Conservation (phyloP, 2,888 invertebrate species). For the Nomada flava region DNA sequence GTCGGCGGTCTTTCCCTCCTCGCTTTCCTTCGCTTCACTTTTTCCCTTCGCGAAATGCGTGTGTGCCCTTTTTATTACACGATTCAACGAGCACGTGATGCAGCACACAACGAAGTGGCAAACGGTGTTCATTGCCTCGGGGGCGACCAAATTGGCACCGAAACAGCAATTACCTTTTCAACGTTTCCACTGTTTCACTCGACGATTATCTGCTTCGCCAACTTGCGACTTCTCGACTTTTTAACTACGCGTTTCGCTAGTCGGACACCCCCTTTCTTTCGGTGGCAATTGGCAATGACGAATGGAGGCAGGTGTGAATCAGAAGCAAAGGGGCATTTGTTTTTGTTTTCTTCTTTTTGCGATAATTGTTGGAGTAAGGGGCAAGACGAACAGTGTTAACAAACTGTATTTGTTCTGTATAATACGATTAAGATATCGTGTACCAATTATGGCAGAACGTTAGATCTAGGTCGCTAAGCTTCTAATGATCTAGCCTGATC, state of each 20-base stretch:
- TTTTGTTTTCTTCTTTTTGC: neutral
- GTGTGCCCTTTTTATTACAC: conserved; percentile 29
- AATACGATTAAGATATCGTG: conserved; percentile 38
- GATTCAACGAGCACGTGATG: conserved; percentile 46
- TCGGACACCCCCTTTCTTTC: neutral
- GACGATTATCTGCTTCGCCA: conserved; percentile 48
- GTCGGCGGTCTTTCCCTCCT: conserved; percentile 34
- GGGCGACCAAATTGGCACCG: conserved; percentile 42
- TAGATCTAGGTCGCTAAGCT: conserved; percentile 43
- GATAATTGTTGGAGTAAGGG: too few species aligned
- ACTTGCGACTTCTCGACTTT: conserved; percentile 1
- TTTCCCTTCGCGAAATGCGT: neutral
- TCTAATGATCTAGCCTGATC: conserved; percentile 11
- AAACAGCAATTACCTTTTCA: conserved; percentile 66
- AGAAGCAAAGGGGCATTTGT: neutral
- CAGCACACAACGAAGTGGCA: conserved; percentile 36
- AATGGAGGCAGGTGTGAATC: neutral
- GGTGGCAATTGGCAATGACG: neutral
- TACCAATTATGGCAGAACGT: conserved; percentile 7
- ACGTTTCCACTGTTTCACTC: conserved; percentile 63
- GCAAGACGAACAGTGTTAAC: neutral
- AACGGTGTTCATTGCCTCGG: conserved; percentile 37
- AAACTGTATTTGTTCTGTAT: conserved; percentile 14
- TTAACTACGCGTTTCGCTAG: conserved; percentile 22
- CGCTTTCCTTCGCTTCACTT: neutral